phyloP scores from a whole-genome alignment of 1,140 invertebrate genomes.

The Scaptomyza montana region DNA sequence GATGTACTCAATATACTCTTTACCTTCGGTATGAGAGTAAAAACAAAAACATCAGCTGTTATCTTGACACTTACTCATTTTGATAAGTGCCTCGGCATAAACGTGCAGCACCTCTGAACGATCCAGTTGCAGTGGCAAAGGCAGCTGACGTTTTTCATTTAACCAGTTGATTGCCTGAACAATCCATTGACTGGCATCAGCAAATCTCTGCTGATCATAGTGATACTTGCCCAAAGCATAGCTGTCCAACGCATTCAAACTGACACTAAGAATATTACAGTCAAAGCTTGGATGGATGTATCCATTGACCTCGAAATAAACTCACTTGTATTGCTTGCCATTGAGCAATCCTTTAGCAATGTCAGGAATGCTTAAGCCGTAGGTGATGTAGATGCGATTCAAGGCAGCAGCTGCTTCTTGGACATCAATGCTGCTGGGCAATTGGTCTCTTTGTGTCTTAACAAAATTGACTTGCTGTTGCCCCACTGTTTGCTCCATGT shows the following conservation, averaged over 20 bases:
- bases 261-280: conserved; percentile 32
- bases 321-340: conserved; percentile 91
- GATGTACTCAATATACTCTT: too few species aligned
- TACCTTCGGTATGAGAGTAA: too few species aligned
- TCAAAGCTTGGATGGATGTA: neutral
- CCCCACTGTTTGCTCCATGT: conserved; percentile 58
- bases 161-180: conserved; percentile 37
- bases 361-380: conserved; percentile 93
- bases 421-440: conserved; percentile 94
- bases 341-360: conserved; percentile 94
- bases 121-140: conserved; percentile 40
- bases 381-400: conserved; percentile 96
- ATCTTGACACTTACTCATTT: conserved; percentile 52
- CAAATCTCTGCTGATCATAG: conserved; percentile 45
- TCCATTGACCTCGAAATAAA: neutral
- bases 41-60: neutral
- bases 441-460: conserved; percentile 87
- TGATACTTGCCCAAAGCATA: conserved; percentile 57
- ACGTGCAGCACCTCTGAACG: conserved; percentile 34
- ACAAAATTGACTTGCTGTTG: conserved; percentile 86
- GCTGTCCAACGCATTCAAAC: conserved; percentile 40
- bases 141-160: neutral
- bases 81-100: conserved; percentile 58
- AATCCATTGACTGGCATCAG: conserved; percentile 51
- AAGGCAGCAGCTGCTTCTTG: conserved; percentile 96